Evolutionary conservation across 2,888 invertebrate species (phyloP), one percentile per base, ranked within the genome.

Genomic region (Emmelina monodactyla): DNA sequence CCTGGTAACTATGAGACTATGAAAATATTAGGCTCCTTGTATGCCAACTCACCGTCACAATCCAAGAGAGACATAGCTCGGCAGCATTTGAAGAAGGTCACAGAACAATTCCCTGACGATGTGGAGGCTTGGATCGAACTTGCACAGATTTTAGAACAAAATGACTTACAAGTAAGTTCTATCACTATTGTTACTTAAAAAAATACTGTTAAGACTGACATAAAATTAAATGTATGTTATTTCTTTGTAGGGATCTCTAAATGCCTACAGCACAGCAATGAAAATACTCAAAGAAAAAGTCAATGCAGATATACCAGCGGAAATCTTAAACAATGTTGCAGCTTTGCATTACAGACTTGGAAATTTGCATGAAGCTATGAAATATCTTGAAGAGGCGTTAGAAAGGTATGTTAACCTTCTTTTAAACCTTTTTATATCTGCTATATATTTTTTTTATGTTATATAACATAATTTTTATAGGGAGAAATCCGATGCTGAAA

Each of bases 61-160:
- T 89, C 93, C 0, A 94, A 94, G 64, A 83, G 96, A 6, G 95
- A 97, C 50, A 92, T 94, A 43, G 97, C 97, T 0, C 91, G 94
- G 61, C 92, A 91, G 51, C 94, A 96, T 67, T 80, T 99, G 34
- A 91, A 94, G 60, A 98, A 97, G 73, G 92, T 92, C 14, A 96
- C 97, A 0, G 96, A 97, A 59, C 94, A 97, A 68, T 95, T 94
- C 63, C 96, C 97, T 0, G 97, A 99, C 50, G 99, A 99, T 65
- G 94, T 98, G 2, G 99, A 99, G 66, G 98, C 97, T 0, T 98
- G 97, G 97, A 97, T 99, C 49, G 98, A 99, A 64, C 73, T 98
- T 44, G 99, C 99, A 0, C 98, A 99, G 80, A 96, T 99, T 62
- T 82, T 98, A 42, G 98, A 99, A 62, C 94, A 97, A 58, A 91